Base-by-base conservation (phyloP, 2,888 invertebrate genomes). In the Isotomurus palustris region DNA sequence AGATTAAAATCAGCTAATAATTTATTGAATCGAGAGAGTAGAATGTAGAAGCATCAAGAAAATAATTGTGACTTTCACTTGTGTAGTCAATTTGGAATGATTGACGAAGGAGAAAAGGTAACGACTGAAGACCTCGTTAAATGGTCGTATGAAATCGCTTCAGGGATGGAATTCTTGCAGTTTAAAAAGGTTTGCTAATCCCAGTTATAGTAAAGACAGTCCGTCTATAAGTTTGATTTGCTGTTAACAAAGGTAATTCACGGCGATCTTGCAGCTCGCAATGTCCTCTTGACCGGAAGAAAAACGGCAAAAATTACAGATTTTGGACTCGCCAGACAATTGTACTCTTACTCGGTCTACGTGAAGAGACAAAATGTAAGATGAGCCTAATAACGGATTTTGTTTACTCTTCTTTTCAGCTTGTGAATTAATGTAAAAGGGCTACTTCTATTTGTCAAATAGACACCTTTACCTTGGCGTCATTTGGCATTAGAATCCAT, bases 381-480 rank as follows among this genome's bases (percentile, higher is more conserved):
- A 25, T 29, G 17, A n/a, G 6, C 10, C 12, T n/a, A 21, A 19
- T 44, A 8, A 44, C 25, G 32, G 8, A 32, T 8, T 29, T 49
- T 22, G 22, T 24, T 44, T 44, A 22, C 17, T 21, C 14, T 44
- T 5, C 17, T 44, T 44, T 44, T 36, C n/a, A 25, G 19, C 22
- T n/a, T n/a, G 36, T 5, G 5, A 51, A 40, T 40, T 36, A n/a
- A 19, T 29, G 12, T 22, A 28, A 5, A 3, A 21, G 10, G 21
- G 22, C 10, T 51, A 8, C n/a, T 51, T 12, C n/a, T 36, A 24
- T 50, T 43, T 29, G 24, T 38, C 28, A 27, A 14, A 43, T 43
- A 58, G 59, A 48, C 57, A 3, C 59, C 62, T 14, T 41, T 63
- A 2, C 62, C 62, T 25, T 63, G 62, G 62, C 50, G 59, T 17